Evolutionary conservation across 1,140 invertebrate genomes (phyloP), one percentile per base, ranked within the genome.

Genomic region (Acromyrmex echinatior): DNA sequence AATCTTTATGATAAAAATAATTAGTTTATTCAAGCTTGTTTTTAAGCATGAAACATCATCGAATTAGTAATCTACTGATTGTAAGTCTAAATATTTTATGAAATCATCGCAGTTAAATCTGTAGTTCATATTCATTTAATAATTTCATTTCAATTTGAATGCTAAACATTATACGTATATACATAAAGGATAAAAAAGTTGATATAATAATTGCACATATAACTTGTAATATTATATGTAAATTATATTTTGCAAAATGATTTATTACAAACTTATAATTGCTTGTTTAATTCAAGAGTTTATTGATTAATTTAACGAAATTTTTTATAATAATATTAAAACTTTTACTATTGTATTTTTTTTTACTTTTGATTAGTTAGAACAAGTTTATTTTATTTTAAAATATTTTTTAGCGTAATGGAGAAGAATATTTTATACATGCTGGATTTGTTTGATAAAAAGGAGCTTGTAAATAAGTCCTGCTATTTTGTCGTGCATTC

Each of bases 401-500:
- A 66, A 39, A 3, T 66, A 66, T 39, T n/a, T 66, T 66, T n/a
- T 28, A 28, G 1, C 4, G 18, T 18, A 39, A 39, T 39, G 31
- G 65, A 66, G 3, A 39, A 18, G 10, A 35, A 66, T 66, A 65
- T 66, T 66, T 39, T 66, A 12, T n/a, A n/a, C 10, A 31, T 39
- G 31, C 18, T 16, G 65, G 1, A 66, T 35, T 31, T 1, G 9
- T 66, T 66, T n/a, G 63, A 65, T 35, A 66, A 66, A 66, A 39
- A 39, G 31, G 1, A 9, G 1, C n/a, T 66, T 66, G 10, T 35
- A n/a, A 63, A 6, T 31, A 31, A 66, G 31, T 39, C 31, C 3
- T 66, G 65, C 35, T 21, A 9, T 66, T 39, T 66, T 35, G 16
- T 65, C 62, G 16, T 63, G 28, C 62, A 66, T 66, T 66, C 63